Evolutionary conservation across 2,797 vertebrate species (phyloP).

Genomic region (Acanthurus leucopareius): DNA sequence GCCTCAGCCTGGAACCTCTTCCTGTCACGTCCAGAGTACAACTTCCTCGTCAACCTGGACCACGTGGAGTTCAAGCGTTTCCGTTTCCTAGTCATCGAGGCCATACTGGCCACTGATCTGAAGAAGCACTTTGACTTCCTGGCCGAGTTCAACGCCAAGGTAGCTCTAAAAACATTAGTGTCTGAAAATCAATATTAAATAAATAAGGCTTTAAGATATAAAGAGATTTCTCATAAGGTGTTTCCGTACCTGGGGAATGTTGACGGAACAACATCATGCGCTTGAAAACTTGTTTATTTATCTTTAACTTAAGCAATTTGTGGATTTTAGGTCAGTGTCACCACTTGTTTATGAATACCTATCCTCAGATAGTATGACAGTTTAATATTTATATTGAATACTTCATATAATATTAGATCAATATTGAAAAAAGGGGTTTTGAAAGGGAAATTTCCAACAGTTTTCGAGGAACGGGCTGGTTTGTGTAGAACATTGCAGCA

Average conservation of each 20-base stretch:
- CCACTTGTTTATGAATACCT: background rate
- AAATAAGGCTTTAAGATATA: background rate
- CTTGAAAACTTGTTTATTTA: background rate
- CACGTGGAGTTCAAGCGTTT: constrained; percentile 99
- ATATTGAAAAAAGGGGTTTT: background rate
- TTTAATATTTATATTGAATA: background rate
- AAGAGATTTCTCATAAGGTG: background rate
- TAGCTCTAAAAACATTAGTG: constrained; percentile 61
- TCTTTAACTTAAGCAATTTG: background rate
- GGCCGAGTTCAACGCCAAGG: constrained; percentile 98
- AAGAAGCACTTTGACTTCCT: constrained; percentile 99
- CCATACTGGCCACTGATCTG: constrained; percentile 97
- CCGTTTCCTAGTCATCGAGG: constrained; percentile 98
- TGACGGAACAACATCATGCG: background rate
- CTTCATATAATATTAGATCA: no score
- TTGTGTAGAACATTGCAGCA: constrained; percentile 29
- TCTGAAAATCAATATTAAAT: background rate
- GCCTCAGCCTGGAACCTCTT: constrained; percentile 99
- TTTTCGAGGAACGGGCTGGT: constrained; percentile 43
- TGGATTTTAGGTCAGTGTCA: background rate
- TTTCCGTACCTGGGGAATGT: background rate
- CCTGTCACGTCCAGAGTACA: constrained; percentile 96
- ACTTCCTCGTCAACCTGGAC: constrained; percentile 95
- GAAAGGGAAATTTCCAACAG: constrained; percentile 15
- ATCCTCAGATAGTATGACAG: background rate